These are phyloP conservation scores for Gadus macrocephalus DNA, from an alignment of 2,113 vertebrate genomes.

Conservation along the genomic window DNA sequence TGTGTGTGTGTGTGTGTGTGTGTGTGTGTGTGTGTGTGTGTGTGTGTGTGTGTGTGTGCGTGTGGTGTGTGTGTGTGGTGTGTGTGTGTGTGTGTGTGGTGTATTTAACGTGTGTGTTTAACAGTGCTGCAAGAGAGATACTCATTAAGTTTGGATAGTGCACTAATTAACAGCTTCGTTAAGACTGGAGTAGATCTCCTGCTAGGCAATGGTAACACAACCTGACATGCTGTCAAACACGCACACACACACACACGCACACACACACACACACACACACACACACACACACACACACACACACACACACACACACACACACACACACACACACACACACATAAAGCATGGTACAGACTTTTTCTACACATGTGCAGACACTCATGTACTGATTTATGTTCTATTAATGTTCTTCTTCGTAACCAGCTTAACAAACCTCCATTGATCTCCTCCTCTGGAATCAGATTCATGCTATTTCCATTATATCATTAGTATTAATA, in stretches of 20 bases:
- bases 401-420: no score
- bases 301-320: not conserved
- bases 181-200: constrained; percentile 56
- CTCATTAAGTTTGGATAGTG: constrained; percentile 60
- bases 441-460: no score
- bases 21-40: constrained; percentile 13
- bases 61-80: no score
- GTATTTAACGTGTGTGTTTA: constrained; percentile 3
- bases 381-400: not conserved
- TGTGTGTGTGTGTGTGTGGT: no score
- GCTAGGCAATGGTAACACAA: constrained; percentile 33
- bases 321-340: not conserved
- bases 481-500: no score
- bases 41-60: no score
- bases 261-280: not conserved
- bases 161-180: constrained; percentile 72
- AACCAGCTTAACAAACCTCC: no score
- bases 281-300: constrained; percentile 8
- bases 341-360: not conserved
- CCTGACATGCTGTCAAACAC: not conserved
- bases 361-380: not conserved
- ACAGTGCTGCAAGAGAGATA: constrained; percentile 41
- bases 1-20: no score
- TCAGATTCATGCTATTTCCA: no score
- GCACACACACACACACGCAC: not conserved